Percentiles rank a stretch among this genome's conserved stretches.
These are phyloP conservation scores for Acrossocheilus wenchowensis DNA, from an alignment of 2,797 vertebrate species.

Conservation along the genomic window DNA sequence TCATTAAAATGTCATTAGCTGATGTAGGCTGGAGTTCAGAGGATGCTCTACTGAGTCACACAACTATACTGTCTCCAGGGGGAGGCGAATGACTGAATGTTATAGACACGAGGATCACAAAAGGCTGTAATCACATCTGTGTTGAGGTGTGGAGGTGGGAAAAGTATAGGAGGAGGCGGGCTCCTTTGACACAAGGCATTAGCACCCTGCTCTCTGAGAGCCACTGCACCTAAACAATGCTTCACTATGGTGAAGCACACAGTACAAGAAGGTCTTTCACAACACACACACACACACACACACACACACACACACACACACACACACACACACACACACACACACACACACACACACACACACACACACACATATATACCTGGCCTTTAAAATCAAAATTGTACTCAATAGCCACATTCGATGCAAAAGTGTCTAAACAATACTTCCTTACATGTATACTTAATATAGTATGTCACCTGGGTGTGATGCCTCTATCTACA, in stretches of 20 bases:
- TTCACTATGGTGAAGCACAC: neutral
- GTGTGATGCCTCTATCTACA: neutral
- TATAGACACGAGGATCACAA: slow-evolving; percentile 21
- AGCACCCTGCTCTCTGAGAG: neutral
- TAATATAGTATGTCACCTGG: neutral
- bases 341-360: too few relatives aligned
- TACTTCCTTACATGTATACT: neutral
- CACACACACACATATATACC: neutral
- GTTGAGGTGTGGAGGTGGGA: neutral
- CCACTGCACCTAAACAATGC: neutral
- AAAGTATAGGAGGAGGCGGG: slow-evolving; percentile 12
- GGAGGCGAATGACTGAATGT: slow-evolving; percentile 40
- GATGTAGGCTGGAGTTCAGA: slow-evolving; percentile 48
- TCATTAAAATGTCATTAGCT: slow-evolving; percentile 55
- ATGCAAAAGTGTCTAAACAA: neutral
- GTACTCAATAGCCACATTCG: neutral
- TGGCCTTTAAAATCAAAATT: neutral
- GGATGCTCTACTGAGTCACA: slow-evolving; percentile 34
- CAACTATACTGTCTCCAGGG: slow-evolving; percentile 39
- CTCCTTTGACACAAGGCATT: slow-evolving; percentile 11
- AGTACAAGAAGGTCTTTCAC: neutral
- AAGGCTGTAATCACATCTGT: slow-evolving; percentile 51
- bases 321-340: too few relatives aligned
- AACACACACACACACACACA: too few relatives aligned
- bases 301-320: too few relatives aligned